These are phyloP conservation scores for Sterrhoptilus dennistouni DNA, from an alignment of 2,113 vertebrate species.

Conservation along the genomic window DNA sequence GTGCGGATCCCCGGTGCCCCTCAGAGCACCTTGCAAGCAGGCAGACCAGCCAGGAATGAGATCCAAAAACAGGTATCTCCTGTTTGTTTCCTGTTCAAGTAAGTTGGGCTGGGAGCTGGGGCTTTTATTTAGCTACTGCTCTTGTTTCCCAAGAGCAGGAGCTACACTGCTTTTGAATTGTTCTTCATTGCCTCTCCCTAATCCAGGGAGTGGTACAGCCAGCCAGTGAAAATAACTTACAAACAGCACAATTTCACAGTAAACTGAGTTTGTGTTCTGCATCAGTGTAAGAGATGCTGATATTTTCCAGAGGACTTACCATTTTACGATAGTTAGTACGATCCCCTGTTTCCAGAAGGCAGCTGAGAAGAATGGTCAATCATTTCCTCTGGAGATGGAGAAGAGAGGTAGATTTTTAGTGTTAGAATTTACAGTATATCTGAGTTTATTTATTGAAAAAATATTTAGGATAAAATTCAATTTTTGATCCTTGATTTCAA, in stretches of 20 bases:
- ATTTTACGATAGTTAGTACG: neutral
- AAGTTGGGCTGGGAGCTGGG: neutral
- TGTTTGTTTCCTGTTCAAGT: neutral
- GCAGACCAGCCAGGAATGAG: no score
- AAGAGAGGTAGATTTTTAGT: neutral
- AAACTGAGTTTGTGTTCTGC: neutral
- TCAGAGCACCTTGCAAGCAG: neutral
- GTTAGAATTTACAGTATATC: neutral
- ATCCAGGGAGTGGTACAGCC: neutral
- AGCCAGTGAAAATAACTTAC: neutral
- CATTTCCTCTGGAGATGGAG: neutral
- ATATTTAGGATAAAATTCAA: neutral
- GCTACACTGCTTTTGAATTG: neutral
- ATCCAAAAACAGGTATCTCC: neutral
- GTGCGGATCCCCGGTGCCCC: accelerated
- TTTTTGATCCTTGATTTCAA: neutral
- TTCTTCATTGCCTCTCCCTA: neutral
- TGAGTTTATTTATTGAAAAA: neutral
- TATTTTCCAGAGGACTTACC: neutral
- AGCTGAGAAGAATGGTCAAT: neutral
- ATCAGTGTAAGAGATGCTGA: neutral
- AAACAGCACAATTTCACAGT: neutral
- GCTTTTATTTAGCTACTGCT: neutral
- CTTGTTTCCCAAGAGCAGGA: neutral
- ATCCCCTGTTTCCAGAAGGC: neutral